Base-by-base conservation (phyloP, 2,888 invertebrate species). In the Drepanosiphum platanoidis region DNA sequence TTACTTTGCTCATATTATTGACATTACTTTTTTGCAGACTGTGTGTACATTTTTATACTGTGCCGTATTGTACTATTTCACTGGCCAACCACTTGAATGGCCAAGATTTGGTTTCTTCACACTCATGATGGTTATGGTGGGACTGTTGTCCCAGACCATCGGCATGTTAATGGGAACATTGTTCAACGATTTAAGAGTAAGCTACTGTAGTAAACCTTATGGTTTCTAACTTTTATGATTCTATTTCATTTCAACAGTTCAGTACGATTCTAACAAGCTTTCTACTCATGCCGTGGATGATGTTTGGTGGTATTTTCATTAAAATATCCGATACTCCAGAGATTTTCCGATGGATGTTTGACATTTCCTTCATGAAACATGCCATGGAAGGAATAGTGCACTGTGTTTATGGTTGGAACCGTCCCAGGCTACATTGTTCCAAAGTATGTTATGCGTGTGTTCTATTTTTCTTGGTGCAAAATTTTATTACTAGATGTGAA, bases 221-320 rank as follows among this genome's bases (percentile, higher is more conserved):
- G 58, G 30, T 1, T 78, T 18, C n/a, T n/a, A 18, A 11, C n/a
- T 1, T n/a, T 42, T 74, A 22, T 34, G 3, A 52, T 18, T 36
- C 34, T 3, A 61, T 64, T 52, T 52, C 9, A 39, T 86, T 84
- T 86, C 92, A 93, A 86, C 91, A 97, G 96, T 93, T 95, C 89
- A 97, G 96, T 22, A 95, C 96, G 8, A 93, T 97, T 88, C 93
- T 97, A 89, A 98, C 97, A 8, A 96, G 97, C 13, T 93, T 97
- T 87, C 93, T 94, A 88, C 93, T 95, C 87, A 93, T 96, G 89
- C 97, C 98, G 0, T 96, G 97, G 89, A 92, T 95, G 36, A 92
- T 96, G 88, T 97, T 98, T 91, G 96, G 96, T 84, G 98, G 98
- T 9, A 97, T 97, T 90, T 97, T 98, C 89, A 93, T 98, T 1